Conservation (phyloP, 2,888 invertebrate species). For the Rhagophthalmus giganteus region DNA sequence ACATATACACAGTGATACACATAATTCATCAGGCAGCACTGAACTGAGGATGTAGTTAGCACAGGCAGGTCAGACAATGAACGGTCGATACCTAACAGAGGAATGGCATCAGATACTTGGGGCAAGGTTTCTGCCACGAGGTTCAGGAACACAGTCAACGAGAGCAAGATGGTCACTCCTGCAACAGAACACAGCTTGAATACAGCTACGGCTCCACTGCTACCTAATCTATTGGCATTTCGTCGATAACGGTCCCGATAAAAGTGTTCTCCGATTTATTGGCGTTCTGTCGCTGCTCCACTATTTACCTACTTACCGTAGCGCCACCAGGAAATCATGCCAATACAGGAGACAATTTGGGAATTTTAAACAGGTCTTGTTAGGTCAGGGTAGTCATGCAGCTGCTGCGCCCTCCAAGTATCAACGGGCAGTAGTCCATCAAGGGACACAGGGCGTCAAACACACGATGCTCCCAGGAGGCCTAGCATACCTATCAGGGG, state of each 20-base stretch:
- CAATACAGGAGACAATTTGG: slow-evolving; percentile 15
- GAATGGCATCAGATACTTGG: slow-evolving; percentile 99
- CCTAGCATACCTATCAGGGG: slow-evolving; percentile 74
- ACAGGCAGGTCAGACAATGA: slow-evolving; percentile 59
- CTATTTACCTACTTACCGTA: slow-evolving; percentile 27
- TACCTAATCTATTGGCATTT: slow-evolving; percentile 4
- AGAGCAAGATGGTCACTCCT: slow-evolving; percentile 99
- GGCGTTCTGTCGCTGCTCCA: slow-evolving; percentile 10
- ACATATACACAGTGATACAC: slow-evolving; percentile 56
- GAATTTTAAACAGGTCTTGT: slow-evolving; percentile 16
- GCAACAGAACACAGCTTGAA: slow-evolving; percentile 73
- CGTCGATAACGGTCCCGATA: no score
- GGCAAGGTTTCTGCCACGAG: slow-evolving; percentile 99
- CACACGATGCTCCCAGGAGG: slow-evolving; percentile 55
- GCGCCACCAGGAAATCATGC: slow-evolving; percentile 20
- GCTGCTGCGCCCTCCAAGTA: slow-evolving; percentile 56
- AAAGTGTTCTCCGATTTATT: slow-evolving; percentile 8
- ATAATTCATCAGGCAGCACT: slow-evolving; percentile 55
- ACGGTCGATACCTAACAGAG: slow-evolving; percentile 89
- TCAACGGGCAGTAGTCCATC: slow-evolving; percentile 56
- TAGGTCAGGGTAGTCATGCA: slow-evolving; percentile 31
- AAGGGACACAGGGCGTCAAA: slow-evolving; percentile 54
- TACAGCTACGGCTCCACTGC: slow-evolving; percentile 42
- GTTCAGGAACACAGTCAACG: slow-evolving; percentile 99
- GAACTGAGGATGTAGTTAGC: slow-evolving; percentile 54